These are phyloP conservation scores for Sebastes dallii DNA, from an alignment of 2,797 vertebrate species.

Conservation along the genomic window DNA sequence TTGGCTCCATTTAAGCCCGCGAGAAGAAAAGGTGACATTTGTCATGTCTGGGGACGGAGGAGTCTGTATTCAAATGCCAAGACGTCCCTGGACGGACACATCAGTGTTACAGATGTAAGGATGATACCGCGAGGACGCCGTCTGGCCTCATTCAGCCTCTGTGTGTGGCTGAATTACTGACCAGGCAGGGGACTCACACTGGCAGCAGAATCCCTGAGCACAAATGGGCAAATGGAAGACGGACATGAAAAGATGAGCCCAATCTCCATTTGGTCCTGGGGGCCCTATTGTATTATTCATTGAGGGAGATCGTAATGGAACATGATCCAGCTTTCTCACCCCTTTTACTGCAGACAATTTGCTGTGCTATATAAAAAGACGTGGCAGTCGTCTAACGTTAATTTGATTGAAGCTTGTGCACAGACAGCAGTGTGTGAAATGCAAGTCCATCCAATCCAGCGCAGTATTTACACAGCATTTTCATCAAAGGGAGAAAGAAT, in stretches of 20 bases:
- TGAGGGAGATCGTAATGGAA: slow-evolving; percentile 51
- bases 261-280: slow-evolving; percentile 55
- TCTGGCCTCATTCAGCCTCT: slow-evolving; percentile 12
- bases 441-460: slow-evolving; percentile 21
- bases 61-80: slow-evolving; percentile 49
- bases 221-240: slow-evolving; percentile 35
- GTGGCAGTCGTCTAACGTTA: slow-evolving; percentile 31
- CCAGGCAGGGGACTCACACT: slow-evolving; percentile 4
- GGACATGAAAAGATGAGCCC: slow-evolving; percentile 50
- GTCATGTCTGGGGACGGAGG: slow-evolving; percentile 27
- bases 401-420: slow-evolving; percentile 34
- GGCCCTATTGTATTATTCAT: slow-evolving; percentile 69
- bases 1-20: slow-evolving; percentile 21
- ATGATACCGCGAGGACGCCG: background rate
- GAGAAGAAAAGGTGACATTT: slow-evolving; percentile 52
- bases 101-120: background rate
- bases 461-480: slow-evolving; percentile 41
- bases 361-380: slow-evolving; percentile 40
- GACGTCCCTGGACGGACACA: slow-evolving; percentile 18
- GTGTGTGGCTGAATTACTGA: slow-evolving; percentile 32
- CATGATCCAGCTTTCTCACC: slow-evolving; percentile 57
- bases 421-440: slow-evolving; percentile 14
- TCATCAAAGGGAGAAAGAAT: slow-evolving; percentile 11
- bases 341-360: slow-evolving; percentile 60
- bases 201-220: slow-evolving; percentile 32